Conservation (phyloP, 2,113 vertebrate species). For the Paedocypris sp. region DNA sequence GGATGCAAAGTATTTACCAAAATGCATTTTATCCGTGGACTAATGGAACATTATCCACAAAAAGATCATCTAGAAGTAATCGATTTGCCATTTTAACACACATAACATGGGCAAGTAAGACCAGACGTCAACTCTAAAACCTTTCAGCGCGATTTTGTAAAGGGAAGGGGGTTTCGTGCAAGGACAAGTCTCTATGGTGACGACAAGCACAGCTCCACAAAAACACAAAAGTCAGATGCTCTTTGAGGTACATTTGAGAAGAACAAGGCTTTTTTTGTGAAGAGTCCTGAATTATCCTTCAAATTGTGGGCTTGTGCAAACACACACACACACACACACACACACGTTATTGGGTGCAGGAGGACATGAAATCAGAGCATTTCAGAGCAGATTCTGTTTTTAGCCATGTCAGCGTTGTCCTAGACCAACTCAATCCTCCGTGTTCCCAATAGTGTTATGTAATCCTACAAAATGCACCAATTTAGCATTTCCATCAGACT, state of each 20-base stretch:
- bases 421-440: background rate
- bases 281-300: too few species aligned
- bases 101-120: background rate
- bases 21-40: too few species aligned
- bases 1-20: background rate
- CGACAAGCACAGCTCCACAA: conserved; percentile 18
- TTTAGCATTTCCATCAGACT: background rate
- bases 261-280: background rate
- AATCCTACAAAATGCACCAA: background rate
- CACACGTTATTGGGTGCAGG: too few species aligned
- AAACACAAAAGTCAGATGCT: conserved; percentile 21
- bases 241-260: background rate
- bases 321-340: too few species aligned
- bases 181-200: conserved; percentile 33
- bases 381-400: background rate
- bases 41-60: background rate
- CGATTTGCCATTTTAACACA: background rate
- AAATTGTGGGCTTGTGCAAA: too few species aligned
- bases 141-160: conserved; percentile 37
- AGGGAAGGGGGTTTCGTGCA: conserved; percentile 32
- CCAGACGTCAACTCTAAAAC: background rate
- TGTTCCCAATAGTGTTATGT: background rate
- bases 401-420: background rate
- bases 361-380: background rate
- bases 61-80: background rate